Evolutionary conservation across 2,113 vertebrate genomes (phyloP), one percentile per base, ranked within the genome.

Genomic region (Ailuropoda melanoleuca): DNA sequence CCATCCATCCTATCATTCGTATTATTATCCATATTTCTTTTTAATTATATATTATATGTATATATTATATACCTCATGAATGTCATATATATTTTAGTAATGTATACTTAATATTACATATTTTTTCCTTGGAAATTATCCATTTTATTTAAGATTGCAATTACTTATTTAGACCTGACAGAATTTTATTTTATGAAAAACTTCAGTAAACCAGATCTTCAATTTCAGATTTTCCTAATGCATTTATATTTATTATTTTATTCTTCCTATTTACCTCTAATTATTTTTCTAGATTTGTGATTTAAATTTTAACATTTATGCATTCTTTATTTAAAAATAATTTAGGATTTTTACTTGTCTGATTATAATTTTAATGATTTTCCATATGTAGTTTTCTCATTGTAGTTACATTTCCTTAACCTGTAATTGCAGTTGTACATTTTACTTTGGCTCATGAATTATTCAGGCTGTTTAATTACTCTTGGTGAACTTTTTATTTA

Each of bases 361-460:
- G 21, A 37, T 88, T 88, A 64, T 3, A 58, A 39, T 56, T 96
- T 83, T 64, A 84, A 64, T 91, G 37, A 77, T 62, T 62, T 90
- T 87, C 60, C 13, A 56, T 24, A n/a, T 43, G 21, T 17, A 37
- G 1, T 53, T 93, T 93, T 86, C 29, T 19, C 15, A 80, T 60
- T 48, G 2, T 29, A 75, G 18, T 23, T 29, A n/a, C 4, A 37
- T 60, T 94, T 92, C 84, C 46, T 72, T 89, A 92, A 85, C 1
- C 26, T 68, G 1, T 77, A 60, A 60, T 81, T 96, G 4, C 19
- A 92, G 23, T 18, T 89, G 26, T 89, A 37, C 14, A 60, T 85
- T 92, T 18, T 68, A 39, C 50, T 92, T 94, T 75, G 34, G 80
- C 48, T 72, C 60, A 77, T 84, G 82, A 91, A 68, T 86, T 95